Evolutionary conservation across 2,888 invertebrate species (phyloP).

Genomic region (Drosophila putrida): DNA sequence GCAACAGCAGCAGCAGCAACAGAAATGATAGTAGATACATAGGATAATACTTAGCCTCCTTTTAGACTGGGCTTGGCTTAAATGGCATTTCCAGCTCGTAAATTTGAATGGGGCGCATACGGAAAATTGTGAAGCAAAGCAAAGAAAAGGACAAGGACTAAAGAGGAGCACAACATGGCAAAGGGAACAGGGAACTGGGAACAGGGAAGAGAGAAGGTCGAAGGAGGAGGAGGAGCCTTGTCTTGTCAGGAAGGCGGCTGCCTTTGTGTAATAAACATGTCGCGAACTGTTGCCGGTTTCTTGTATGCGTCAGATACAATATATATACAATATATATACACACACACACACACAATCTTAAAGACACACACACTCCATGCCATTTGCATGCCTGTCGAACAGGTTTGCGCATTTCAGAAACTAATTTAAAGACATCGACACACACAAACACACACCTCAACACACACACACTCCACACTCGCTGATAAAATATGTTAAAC

Average conservation of each 20-base stretch:
- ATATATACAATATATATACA: constrained; percentile 23
- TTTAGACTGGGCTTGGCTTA: constrained; percentile 20
- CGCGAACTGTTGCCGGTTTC: constrained; percentile 36
- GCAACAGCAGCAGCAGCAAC: constrained; percentile 30
- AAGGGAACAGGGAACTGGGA: background rate
- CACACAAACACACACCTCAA: constrained; percentile 5
- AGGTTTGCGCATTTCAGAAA: constrained; percentile 63
- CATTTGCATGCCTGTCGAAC: constrained; percentile 61
- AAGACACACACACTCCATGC: constrained; percentile 15
- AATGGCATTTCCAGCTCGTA: constrained; percentile 70
- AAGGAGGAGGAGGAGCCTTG: background rate
- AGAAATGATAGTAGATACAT: constrained; percentile 27
- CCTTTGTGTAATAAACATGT: constrained; percentile 49
- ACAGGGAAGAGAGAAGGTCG: background rate
- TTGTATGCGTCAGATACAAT: constrained; percentile 43
- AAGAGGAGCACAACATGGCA: background rate
- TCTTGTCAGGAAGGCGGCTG: constrained; percentile 5
- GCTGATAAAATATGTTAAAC: constrained; percentile 60
- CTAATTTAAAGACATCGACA: constrained; percentile 53
- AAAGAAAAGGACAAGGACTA: constrained; percentile 36
- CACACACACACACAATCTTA: background rate
- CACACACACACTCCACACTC: background rate
- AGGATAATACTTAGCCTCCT: constrained; percentile 18
- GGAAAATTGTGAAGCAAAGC: constrained; percentile 18
- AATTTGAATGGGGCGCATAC: constrained; percentile 60